Conservation (phyloP, 2,888 invertebrate genomes). For the Cyrtodaria siliqua region DNA sequence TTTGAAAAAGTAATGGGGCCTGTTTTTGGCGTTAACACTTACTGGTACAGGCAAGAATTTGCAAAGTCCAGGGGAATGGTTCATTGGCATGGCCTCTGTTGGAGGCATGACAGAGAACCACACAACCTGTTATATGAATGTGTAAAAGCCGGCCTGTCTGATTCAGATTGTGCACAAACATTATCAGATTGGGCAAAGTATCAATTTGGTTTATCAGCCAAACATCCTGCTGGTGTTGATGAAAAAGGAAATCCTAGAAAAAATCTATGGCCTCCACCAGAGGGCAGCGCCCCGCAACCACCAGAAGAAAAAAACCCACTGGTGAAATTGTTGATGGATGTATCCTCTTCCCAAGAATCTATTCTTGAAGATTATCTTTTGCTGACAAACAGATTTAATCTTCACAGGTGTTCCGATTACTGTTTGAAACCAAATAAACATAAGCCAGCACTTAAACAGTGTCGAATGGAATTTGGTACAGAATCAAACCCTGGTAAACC, state of each 20-base stretch:
- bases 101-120: constrained; percentile 24
- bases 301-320: constrained; percentile 64
- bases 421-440: constrained; percentile 4
- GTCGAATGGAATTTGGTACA: constrained; percentile 54
- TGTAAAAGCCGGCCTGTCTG: constrained; percentile 41
- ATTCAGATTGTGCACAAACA: constrained; percentile 42
- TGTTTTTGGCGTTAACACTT: constrained; percentile 14
- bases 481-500: constrained; percentile 19
- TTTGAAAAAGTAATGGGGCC: constrained; percentile 29
- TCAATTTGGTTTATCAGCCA: too few species aligned
- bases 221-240: constrained; percentile 48
- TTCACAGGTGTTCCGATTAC: constrained; percentile 63
- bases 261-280: constrained; percentile 69
- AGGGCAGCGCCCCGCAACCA: constrained; percentile 61
- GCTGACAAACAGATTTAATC: constrained; percentile 45
- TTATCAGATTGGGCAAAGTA: constrained; percentile 57
- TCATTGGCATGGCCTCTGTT: constrained; percentile 69
- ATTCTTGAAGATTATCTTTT: constrained; percentile 58
- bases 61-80: constrained; percentile 67
- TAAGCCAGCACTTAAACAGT: constrained; percentile 15
- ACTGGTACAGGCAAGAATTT: constrained; percentile 59
- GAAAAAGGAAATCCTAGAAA: constrained; percentile 51
- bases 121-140: constrained; percentile 7
- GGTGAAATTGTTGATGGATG: constrained; percentile 67
- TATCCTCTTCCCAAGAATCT: constrained; percentile 46